Conservation (phyloP, 2,797 vertebrate species). For the Hydrolagus colliei region DNA sequence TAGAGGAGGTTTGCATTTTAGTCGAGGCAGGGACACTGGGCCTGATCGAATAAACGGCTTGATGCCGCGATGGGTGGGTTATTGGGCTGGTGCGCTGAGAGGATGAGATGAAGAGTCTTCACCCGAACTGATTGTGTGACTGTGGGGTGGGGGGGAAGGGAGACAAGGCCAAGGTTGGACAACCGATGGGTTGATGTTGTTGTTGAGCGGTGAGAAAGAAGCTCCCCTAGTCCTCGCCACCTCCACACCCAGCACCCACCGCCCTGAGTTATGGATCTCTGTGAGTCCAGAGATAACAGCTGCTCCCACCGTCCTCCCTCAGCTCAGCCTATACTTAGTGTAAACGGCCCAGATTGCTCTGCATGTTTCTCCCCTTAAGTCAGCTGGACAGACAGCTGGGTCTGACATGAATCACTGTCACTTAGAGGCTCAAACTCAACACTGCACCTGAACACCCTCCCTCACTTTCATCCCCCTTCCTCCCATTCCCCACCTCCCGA, state of each 20-base stretch:
- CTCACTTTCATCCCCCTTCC: too few species aligned
- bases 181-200: neutral
- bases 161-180: too few species aligned
- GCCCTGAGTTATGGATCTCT: slow-evolving; percentile 10
- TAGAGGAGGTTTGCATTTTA: too few species aligned
- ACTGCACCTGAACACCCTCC: neutral
- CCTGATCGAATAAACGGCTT: too few species aligned
- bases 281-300: neutral
- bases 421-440: neutral
- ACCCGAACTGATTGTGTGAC: too few species aligned
- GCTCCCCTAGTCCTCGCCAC: too few species aligned
- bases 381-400: neutral
- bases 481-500: too few species aligned
- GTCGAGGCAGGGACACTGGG: too few species aligned
- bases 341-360: neutral
- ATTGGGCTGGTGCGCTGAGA: too few species aligned
- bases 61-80: too few species aligned
- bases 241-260: neutral
- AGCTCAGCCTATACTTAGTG: slow-evolving; percentile 23
- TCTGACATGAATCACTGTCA: neutral
- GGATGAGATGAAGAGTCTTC: too few species aligned
- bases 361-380: neutral
- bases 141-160: too few species aligned
- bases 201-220: slow-evolving; percentile 1
- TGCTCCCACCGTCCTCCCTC: neutral